Conservation (phyloP, 1,140 invertebrate species). For the Lethocerus indicus region DNA sequence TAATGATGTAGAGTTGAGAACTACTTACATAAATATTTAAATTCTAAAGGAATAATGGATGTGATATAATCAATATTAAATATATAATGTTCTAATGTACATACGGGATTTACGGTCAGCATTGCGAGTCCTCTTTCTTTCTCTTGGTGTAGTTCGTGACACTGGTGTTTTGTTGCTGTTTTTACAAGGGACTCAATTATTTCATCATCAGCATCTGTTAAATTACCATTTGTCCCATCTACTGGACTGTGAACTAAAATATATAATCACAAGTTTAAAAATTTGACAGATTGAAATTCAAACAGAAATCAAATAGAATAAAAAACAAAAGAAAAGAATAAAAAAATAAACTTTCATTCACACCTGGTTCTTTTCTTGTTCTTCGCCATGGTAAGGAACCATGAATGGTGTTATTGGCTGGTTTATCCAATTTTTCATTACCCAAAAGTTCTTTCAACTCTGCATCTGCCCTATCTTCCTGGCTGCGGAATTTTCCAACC, state of each 20-base stretch:
- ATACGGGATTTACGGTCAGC: slow-evolving; percentile 54
- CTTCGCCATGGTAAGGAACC: slow-evolving; percentile 52
- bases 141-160: slow-evolving; percentile 49
- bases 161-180: slow-evolving; percentile 59
- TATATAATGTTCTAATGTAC: slow-evolving; percentile 25
- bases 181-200: slow-evolving; percentile 74
- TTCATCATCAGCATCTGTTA: slow-evolving; percentile 70
- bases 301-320: too few relatives aligned
- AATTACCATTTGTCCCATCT: slow-evolving; percentile 32
- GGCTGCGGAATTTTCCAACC: slow-evolving; percentile 56
- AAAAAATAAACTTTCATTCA: neutral
- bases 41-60: too few relatives aligned
- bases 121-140: slow-evolving; percentile 51
- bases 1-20: too few relatives aligned
- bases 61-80: neutral
- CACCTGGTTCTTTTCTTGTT: slow-evolving; percentile 32
- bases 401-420: slow-evolving; percentile 29
- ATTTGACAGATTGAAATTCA: too few relatives aligned
- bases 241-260: neutral
- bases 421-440: slow-evolving; percentile 42
- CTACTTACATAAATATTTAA: too few relatives aligned
- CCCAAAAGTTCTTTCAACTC: slow-evolving; percentile 56
- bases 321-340: too few relatives aligned
- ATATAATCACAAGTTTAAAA: too few relatives aligned
- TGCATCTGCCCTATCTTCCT: slow-evolving; percentile 60